Percentiles rank a stretch among this genome's conserved stretches.
phyloP scores from a whole-genome alignment of 1,140 invertebrate species.

The Chionoecetes opilio region DNA sequence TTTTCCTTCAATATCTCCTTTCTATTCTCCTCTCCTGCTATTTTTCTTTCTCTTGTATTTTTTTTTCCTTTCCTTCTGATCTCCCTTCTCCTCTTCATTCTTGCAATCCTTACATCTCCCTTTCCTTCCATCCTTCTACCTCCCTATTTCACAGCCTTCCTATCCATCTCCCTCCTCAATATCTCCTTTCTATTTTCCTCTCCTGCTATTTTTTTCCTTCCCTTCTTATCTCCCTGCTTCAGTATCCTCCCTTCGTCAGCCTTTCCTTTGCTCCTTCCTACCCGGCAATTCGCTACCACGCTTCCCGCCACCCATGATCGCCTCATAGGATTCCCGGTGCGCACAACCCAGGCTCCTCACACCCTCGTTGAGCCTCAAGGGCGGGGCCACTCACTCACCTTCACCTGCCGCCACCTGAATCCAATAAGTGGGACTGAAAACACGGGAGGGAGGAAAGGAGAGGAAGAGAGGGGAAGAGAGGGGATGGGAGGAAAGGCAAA shows the following conservation, averaged over 20 bases:
- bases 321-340: background rate
- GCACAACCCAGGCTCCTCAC: background rate
- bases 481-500: background rate
- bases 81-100: background rate
- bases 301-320: background rate
- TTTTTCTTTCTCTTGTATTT: no score
- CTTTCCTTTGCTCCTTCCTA: background rate
- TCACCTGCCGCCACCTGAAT: background rate
- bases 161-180: background rate
- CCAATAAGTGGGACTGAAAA: background rate
- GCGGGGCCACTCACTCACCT: slow-evolving; percentile 12
- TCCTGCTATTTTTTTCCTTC: background rate
- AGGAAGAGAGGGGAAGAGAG: background rate
- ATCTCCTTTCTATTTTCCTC: background rate
- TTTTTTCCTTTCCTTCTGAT: background rate
- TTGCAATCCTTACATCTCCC: background rate
- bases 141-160: no score
- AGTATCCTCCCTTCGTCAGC: background rate
- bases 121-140: no score
- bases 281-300: background rate
- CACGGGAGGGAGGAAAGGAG: background rate
- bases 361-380: background rate
- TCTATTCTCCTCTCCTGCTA: background rate
- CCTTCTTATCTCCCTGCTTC: background rate
- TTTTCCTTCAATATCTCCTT: background rate